Evolutionary conservation across 1,140 invertebrate species (phyloP).

Genomic region (Calycopis cecrops): DNA sequence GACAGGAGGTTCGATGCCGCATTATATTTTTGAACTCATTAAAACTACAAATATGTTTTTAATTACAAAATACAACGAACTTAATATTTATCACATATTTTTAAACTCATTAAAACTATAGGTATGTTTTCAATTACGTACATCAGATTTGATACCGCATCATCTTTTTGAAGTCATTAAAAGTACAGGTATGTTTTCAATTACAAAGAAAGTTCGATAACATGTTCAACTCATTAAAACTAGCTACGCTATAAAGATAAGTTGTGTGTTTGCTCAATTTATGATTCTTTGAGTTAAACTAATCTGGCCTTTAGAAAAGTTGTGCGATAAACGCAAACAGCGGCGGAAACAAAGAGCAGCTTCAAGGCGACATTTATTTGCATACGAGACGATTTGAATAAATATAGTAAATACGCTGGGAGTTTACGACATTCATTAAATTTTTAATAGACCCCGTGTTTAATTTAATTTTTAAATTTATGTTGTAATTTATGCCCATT

Average conservation of each 20-base stretch:
- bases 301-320: slow-evolving; percentile 48
- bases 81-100: too few relatives aligned
- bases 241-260: slow-evolving; percentile 8
- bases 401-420: slow-evolving; percentile 33
- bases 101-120: too few relatives aligned
- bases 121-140: too few relatives aligned
- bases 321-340: slow-evolving; percentile 47
- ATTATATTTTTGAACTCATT: slow-evolving; percentile 11
- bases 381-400: slow-evolving; percentile 57
- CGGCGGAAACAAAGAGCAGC: slow-evolving; percentile 42
- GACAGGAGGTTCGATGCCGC: slow-evolving; percentile 30
- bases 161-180: too few relatives aligned
- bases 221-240: not conserved
- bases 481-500: not conserved
- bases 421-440: slow-evolving; percentile 44
- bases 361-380: slow-evolving; percentile 58
- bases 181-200: too few relatives aligned
- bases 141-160: too few relatives aligned
- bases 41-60: too few relatives aligned
- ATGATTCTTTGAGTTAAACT: slow-evolving; percentile 43
- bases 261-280: slow-evolving; percentile 29
- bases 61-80: too few relatives aligned
- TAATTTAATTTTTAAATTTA: slow-evolving; percentile 11
- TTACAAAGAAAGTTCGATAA: not conserved
- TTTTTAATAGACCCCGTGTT: slow-evolving; percentile 26